Evolutionary conservation across 2,888 invertebrate species (phyloP).

Genomic region (Drosophila kuntzei): DNA sequence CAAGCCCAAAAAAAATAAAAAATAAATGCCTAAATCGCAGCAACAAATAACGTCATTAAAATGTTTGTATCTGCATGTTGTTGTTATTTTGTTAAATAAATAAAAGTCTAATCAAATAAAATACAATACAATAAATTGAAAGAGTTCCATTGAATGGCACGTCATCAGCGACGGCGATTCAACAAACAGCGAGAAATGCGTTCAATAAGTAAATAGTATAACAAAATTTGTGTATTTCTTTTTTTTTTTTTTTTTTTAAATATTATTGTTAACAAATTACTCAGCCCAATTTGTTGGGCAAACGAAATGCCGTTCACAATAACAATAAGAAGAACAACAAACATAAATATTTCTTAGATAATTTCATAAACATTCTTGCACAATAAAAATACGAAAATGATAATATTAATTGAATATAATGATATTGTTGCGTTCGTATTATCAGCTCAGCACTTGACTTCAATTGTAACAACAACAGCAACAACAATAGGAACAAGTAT

Average conservation of each 20-base stretch:
- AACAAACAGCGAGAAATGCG: slow-evolving; percentile 41
- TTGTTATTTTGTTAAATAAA: slow-evolving; percentile 37
- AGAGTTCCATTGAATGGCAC: slow-evolving; percentile 62
- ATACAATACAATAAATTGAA: slow-evolving; percentile 50
- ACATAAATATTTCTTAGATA: slow-evolving; percentile 42
- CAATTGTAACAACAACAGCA: slow-evolving; percentile 24
- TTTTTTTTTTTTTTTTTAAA: slow-evolving; percentile 3
- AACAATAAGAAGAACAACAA: slow-evolving; percentile 2
- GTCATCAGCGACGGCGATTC: slow-evolving; percentile 58
- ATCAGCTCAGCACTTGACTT: slow-evolving; percentile 51
- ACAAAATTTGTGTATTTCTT: slow-evolving; percentile 12
- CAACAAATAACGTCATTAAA: slow-evolving; percentile 61
- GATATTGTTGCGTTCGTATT: slow-evolving; percentile 41
- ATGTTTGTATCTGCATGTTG: slow-evolving; percentile 52
- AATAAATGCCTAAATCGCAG: slow-evolving; percentile 8
- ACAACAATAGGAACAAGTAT: slow-evolving; percentile 2
- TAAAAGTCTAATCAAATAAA: slow-evolving; percentile 50
- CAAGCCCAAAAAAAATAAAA: slow-evolving; percentile 56
- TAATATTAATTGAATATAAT: slow-evolving; percentile 52
- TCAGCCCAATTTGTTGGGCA: slow-evolving; percentile 45
- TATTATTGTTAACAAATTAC: slow-evolving; percentile 50
- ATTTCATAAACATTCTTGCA: slow-evolving; percentile 45
- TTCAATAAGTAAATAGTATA: slow-evolving; percentile 41
- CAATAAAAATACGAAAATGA: slow-evolving; percentile 29
- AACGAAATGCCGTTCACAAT: slow-evolving; percentile 12